Evolutionary conservation across 1,140 invertebrate genomes (phyloP).

Genomic region (Brachystomella parvula): DNA sequence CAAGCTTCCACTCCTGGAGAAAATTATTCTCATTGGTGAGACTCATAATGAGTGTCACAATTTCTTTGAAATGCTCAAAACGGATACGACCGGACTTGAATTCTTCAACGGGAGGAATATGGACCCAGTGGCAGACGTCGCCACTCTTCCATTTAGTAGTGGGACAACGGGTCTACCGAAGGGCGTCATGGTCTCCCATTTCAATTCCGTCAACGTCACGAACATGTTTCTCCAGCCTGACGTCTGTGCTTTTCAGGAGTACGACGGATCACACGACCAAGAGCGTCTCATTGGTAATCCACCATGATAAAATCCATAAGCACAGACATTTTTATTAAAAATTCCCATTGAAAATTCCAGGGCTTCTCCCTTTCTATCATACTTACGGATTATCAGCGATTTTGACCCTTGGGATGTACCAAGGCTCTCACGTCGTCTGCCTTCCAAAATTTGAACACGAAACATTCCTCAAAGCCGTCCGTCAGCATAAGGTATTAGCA

Average conservation of each 20-base stretch:
- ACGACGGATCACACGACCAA: not conserved
- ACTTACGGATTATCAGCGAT: constrained; percentile 9
- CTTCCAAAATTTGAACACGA: constrained; percentile 65
- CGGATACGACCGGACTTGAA: constrained; percentile 7
- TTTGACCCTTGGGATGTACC: constrained; percentile 42
- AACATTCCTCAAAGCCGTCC: constrained; percentile 55
- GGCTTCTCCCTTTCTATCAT: constrained; percentile 33
- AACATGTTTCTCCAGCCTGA: constrained; percentile 8
- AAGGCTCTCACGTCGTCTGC: constrained; percentile 61
- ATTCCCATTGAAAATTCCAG: too few species aligned
- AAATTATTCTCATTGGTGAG: constrained; percentile 23
- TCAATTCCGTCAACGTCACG: constrained; percentile 2
- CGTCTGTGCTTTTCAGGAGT: not conserved
- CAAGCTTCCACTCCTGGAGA: constrained; percentile 18
- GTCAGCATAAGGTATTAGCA: constrained; percentile 54
- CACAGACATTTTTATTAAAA: too few species aligned
- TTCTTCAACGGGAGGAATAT: constrained; percentile 31
- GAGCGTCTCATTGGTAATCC: not conserved
- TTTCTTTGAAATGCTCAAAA: constrained; percentile 20
- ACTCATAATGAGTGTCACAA: constrained; percentile 17
- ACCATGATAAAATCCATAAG: too few species aligned
- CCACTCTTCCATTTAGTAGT: constrained; percentile 45
- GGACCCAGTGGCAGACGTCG: constrained; percentile 40
- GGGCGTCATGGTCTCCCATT: constrained; percentile 70
- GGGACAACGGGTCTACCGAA: constrained; percentile 54